phyloP scores from a whole-genome alignment of 64 coral and sea anemone genomes.

The Montipora efflorescens region DNA sequence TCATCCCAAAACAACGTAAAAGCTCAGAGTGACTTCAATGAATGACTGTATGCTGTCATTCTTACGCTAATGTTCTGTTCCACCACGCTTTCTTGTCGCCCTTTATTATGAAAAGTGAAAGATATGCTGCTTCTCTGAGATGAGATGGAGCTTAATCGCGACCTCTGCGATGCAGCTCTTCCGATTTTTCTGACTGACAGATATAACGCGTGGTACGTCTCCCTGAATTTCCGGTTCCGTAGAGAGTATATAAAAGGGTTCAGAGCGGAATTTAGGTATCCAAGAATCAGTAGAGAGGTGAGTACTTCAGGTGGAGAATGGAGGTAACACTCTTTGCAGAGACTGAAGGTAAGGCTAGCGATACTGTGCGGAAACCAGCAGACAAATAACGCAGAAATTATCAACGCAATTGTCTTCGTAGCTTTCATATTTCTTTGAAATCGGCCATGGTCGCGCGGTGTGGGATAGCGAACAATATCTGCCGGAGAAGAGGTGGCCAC shows the following conservation, averaged over 20 bases:
- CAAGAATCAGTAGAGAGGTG: constrained; percentile 63
- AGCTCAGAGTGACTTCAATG: not conserved
- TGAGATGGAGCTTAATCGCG: not conserved
- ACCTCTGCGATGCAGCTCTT: not conserved
- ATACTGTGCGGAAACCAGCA: constrained; percentile 89
- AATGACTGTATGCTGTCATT: constrained; percentile 13
- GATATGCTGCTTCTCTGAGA: constrained; percentile 14
- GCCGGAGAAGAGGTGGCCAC: not conserved
- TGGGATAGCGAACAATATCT: not conserved
- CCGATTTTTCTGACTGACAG: constrained; percentile 39
- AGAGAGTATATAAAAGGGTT: constrained; percentile 93
- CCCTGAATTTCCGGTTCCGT: constrained; percentile 80
- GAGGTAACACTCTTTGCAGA: constrained; percentile 36
- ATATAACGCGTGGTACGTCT: constrained; percentile 72
- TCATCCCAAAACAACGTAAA: not conserved
- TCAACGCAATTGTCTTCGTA: constrained; percentile 83
- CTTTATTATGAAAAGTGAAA: not conserved
- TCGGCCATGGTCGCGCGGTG: constrained; percentile 24
- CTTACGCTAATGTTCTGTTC: not conserved
- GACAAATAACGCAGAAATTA: constrained; percentile 86
- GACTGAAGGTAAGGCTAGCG: constrained; percentile 42
- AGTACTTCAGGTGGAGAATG: not conserved
- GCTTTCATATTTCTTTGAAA: constrained; percentile 80
- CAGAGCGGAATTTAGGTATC: constrained; percentile 82
- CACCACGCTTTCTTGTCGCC: not conserved